phyloP scores from a whole-genome alignment of 2,113 vertebrate species.

The Notothenia rossii region DNA sequence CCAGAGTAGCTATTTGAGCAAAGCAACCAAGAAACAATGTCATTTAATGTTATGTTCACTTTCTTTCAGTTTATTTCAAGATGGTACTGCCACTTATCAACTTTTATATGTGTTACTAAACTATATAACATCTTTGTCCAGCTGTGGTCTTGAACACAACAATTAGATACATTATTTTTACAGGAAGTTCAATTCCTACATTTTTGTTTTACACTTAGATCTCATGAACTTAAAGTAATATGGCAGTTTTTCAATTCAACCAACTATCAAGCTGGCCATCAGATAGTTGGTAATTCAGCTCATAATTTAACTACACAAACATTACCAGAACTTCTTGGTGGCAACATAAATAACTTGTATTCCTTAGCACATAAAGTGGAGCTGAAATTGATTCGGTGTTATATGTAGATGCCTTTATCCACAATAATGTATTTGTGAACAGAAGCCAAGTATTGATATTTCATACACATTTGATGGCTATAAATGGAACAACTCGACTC shows the following conservation, averaged over 20 bases:
- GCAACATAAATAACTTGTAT: background rate
- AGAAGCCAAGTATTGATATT: slow-evolving; percentile 43
- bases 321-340: background rate
- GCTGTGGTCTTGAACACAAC: background rate
- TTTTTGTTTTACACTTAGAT: too few relatives aligned
- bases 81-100: slow-evolving; percentile 15
- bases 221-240: too few relatives aligned
- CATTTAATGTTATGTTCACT: slow-evolving; percentile 46
- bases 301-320: too few relatives aligned
- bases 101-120: slow-evolving; percentile 18
- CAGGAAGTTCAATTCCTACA: too few relatives aligned
- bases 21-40: slow-evolving; percentile 20
- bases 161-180: background rate
- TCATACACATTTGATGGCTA: slow-evolving; percentile 27
- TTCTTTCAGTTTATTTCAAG: slow-evolving; percentile 43
- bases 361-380: slow-evolving; percentile 12
- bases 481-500: slow-evolving; percentile 15
- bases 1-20: slow-evolving; percentile 51
- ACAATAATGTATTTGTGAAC: slow-evolving; percentile 34
- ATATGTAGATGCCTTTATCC: slow-evolving; percentile 1
- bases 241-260: background rate
- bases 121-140: background rate
- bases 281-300: background rate
- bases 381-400: slow-evolving; percentile 24
- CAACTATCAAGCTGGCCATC: background rate